phyloP scores from a whole-genome alignment of 2,797 vertebrate species.

The Toxotes lorentzi region DNA sequence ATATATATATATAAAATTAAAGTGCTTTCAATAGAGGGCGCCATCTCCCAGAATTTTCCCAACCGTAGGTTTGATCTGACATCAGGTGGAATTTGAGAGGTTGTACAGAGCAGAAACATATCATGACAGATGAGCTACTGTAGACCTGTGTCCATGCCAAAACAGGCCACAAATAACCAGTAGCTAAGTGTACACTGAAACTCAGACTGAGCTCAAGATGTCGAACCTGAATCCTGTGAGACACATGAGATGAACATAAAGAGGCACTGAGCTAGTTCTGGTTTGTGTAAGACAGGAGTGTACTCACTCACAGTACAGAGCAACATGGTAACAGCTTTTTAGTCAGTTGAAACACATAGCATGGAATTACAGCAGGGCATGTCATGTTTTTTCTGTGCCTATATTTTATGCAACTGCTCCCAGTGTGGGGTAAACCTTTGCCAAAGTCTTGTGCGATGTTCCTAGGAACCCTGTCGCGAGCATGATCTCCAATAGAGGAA shows the following conservation, averaged over 20 bases:
- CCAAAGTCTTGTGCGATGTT: constrained; percentile 18
- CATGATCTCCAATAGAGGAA: constrained; percentile 70
- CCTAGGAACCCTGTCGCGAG: constrained; percentile 47
- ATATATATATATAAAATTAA: not conserved
- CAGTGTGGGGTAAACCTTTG: constrained; percentile 44
- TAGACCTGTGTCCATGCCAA: constrained; percentile 59
- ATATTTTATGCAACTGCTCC: constrained; percentile 53
- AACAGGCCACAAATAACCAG: constrained; percentile 78
- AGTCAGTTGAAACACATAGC: constrained; percentile 59
- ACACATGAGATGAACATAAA: constrained; percentile 68
- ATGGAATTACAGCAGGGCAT: constrained; percentile 63
- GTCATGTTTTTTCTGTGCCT: constrained; percentile 55
- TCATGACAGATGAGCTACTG: constrained; percentile 77
- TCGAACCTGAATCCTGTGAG: constrained; percentile 57
- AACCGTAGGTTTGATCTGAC: constrained; percentile 53
- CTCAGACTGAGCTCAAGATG: constrained; percentile 57
- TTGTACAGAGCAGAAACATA: constrained; percentile 60
- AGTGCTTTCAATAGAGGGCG: constrained; percentile 65
- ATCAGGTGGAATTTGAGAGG: constrained; percentile 74
- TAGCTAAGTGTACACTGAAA: constrained; percentile 70
- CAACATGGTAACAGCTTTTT: constrained; percentile 45
- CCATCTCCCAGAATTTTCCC: constrained; percentile 45
- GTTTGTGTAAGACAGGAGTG: constrained; percentile 47
- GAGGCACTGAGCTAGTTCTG: constrained; percentile 56
- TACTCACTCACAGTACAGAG: constrained; percentile 32